Conservation (phyloP, 2,888 invertebrate genomes). For the Selenia dentaria region DNA sequence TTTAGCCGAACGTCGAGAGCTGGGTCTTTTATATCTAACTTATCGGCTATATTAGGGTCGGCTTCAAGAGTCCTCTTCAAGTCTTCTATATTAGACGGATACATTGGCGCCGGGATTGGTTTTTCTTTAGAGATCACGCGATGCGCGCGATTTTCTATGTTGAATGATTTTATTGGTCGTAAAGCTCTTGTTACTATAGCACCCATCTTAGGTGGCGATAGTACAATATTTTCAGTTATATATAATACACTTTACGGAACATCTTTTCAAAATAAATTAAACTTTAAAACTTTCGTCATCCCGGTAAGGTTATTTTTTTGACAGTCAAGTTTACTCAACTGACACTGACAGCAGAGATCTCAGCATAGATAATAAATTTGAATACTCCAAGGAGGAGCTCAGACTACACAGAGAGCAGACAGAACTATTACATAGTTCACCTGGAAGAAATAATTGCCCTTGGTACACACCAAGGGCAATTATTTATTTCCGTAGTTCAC, state of each 20-base stretch:
- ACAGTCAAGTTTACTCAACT: slow-evolving; percentile 14
- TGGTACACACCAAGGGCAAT: too few species aligned
- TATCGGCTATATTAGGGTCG: slow-evolving; percentile 86
- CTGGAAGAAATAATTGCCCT: too few species aligned
- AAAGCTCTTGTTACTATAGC: slow-evolving; percentile 85
- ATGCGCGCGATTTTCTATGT: slow-evolving; percentile 91
- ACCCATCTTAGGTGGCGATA: slow-evolving; percentile 86
- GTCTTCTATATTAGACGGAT: slow-evolving; percentile 85
- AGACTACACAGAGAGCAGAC: too few species aligned
- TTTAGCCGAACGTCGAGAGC: slow-evolving; percentile 87
- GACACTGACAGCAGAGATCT: too few species aligned
- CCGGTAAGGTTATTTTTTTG: slow-evolving; percentile 45
- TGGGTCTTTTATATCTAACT: slow-evolving; percentile 86
- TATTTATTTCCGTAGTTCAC: too few species aligned
- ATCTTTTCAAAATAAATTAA: slow-evolving; percentile 31
- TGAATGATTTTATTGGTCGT: slow-evolving; percentile 87
- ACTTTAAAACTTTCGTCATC: slow-evolving; percentile 17
- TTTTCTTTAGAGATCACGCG: slow-evolving; percentile 88
- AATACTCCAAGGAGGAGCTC: too few species aligned
- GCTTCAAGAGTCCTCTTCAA: slow-evolving; percentile 86
- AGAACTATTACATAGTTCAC: too few species aligned
- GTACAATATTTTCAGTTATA: slow-evolving; percentile 35
- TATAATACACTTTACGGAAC: slow-evolving; percentile 30
- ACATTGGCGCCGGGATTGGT: slow-evolving; percentile 88
- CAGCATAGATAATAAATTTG: too few species aligned